Conservation (phyloP, 2,797 vertebrate genomes). For the Tadarida brasiliensis region DNA sequence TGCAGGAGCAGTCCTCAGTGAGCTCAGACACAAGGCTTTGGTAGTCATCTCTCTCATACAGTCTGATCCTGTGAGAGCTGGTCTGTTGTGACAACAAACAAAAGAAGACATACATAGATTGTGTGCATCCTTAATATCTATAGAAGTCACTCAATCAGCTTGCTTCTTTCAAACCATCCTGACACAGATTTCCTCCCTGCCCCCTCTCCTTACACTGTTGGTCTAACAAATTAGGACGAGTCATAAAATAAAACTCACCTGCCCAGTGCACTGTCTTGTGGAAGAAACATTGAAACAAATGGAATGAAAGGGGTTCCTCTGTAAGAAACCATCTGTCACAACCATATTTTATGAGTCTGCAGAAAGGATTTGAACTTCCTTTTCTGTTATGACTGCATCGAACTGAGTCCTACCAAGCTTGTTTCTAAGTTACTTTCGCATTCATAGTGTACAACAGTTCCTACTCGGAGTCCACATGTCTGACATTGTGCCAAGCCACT, state of each 20-base stretch:
- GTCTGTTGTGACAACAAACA: constrained; percentile 34
- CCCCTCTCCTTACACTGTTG: background rate
- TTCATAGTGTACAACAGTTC: background rate
- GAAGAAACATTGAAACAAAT: constrained; percentile 39
- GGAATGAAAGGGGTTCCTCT: background rate
- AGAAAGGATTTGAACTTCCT: background rate
- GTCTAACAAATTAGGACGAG: constrained; percentile 16
- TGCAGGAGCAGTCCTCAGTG: constrained; percentile 71
- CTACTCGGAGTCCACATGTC: background rate
- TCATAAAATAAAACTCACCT: constrained; percentile 3
- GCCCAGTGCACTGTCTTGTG: background rate
- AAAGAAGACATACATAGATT: background rate
- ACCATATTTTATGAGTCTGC: background rate
- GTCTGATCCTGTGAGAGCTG: constrained; percentile 66
- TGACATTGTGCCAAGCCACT: background rate
- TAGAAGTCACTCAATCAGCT: background rate
- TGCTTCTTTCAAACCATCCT: background rate
- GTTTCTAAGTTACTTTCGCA: background rate
- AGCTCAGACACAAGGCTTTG: constrained; percentile 72
- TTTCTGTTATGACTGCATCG: background rate
- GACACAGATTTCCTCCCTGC: background rate
- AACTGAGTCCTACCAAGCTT: background rate
- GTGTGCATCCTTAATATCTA: background rate
- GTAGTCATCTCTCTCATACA: constrained; percentile 72
- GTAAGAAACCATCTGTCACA: background rate